These are phyloP conservation scores for Colletes collaris DNA, from an alignment of 2,888 invertebrate genomes.

Conservation along the genomic window DNA sequence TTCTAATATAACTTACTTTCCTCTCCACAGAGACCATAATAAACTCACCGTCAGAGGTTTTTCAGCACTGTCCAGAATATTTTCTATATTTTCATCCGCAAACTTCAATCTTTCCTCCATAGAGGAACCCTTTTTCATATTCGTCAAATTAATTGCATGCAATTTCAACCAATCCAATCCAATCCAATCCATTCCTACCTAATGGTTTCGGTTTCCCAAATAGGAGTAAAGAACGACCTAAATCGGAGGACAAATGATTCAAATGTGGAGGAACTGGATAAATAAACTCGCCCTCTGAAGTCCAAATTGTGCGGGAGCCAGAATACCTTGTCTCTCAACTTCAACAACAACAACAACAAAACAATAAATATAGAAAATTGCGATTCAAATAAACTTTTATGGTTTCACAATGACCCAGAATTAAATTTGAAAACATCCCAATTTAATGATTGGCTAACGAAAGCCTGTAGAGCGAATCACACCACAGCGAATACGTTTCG, in stretches of 20 bases:
- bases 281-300: too few relatives aligned
- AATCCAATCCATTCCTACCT: slow-evolving; percentile 88
- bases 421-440: too few relatives aligned
- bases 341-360: slow-evolving; percentile 42
- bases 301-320: slow-evolving; percentile 92
- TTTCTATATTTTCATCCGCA: slow-evolving; percentile 92
- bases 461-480: slow-evolving; percentile 94
- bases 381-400: slow-evolving; percentile 8
- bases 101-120: slow-evolving; percentile 90
- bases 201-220: slow-evolving; percentile 93
- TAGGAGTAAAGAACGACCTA: slow-evolving; percentile 92
- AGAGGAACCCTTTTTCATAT: slow-evolving; percentile 92
- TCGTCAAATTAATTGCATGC: slow-evolving; percentile 97
- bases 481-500: slow-evolving; percentile 98
- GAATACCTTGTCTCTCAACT: slow-evolving; percentile 91
- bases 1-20: too few relatives aligned
- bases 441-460: slow-evolving; percentile 93
- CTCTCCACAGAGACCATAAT: too few relatives aligned
- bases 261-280: too few relatives aligned
- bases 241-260: slow-evolving; percentile 84
- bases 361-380: neutral
- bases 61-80: slow-evolving; percentile 97
- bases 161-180: slow-evolving; percentile 95
- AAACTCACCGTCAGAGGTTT: slow-evolving; percentile 88
- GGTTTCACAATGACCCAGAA: too few relatives aligned